Evolutionary conservation across 2,113 vertebrate genomes (phyloP), one percentile per base, ranked within the genome.

Genomic region (Peromyscus polionotus): DNA sequence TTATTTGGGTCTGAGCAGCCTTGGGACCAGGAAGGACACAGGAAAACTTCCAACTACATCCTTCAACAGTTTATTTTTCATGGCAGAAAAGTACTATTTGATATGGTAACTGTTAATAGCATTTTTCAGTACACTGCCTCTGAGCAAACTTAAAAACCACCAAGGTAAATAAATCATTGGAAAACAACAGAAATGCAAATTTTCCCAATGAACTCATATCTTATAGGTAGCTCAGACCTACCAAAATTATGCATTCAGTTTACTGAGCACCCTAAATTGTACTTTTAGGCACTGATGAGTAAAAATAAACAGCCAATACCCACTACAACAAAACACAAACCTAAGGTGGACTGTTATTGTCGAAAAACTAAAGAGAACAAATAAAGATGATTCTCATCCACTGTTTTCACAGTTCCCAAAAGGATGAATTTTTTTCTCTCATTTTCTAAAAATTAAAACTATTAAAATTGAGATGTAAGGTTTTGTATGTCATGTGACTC

Each of bases 121-220:
- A 90, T 88, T 95, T 96, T 94, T 39, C 94, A 48, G 67, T 94
- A 9, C 24, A 89, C 39, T 95, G 39, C 54, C 48, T 33, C 77
- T 86, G 36, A 94, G 54, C 42, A 96, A 95, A 91, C 73, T 91
- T 95, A 88, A 95, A 87, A 86, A 96, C 54, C 45, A 97, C 42
- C 17, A 93, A 93, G 28, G 97, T 93, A 93, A 96, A 93, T 61
- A 95, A 95, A 83, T 92, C 48, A 73, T 88, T 97, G 88, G 51
- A 83, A 94, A 93, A 39, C 48, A 97, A 70, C 11, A 92, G 70
- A 95, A 97, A 90, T 94, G 67, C 92, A 88, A 88, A 92, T 83
- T 81, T 72, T 92, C 16, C 76, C 70, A 39, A 10, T 88, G 13
- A 67, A 45, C 6, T 93, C 11, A 42, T 92, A 88, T 91, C 67